Evolutionary conservation across 2,888 invertebrate species (phyloP).

Genomic region (Drosophila maculinotata): DNA sequence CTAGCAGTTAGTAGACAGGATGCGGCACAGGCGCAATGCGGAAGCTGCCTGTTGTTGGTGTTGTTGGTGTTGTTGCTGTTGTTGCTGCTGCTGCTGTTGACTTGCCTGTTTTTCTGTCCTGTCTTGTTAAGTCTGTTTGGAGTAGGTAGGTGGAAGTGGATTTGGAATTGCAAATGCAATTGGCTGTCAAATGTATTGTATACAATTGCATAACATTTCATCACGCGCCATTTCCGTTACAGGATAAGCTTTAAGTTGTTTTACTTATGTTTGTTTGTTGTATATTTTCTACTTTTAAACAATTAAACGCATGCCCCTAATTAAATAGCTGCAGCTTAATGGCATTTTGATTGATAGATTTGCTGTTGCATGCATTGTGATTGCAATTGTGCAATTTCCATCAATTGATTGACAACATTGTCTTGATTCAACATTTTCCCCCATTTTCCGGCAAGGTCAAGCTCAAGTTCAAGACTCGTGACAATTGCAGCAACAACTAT

Average conservation of each 20-base stretch:
- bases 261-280: constrained; percentile 3
- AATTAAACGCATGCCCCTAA: constrained; percentile 51
- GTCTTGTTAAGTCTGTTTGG: constrained; percentile 6
- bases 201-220: constrained; percentile 74
- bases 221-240: constrained; percentile 55
- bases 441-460: constrained; percentile 76
- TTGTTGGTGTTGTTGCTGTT: no score
- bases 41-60: constrained; percentile 48
- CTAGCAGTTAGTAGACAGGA: constrained; percentile 68
- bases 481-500: constrained; percentile 35
- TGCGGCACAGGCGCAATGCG: constrained; percentile 59
- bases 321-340: constrained; percentile 42
- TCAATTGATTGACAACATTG: constrained; percentile 30
- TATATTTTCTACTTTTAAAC: constrained; percentile 18
- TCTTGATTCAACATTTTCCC: constrained; percentile 12
- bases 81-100: constrained; percentile 1
- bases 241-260: constrained; percentile 29
- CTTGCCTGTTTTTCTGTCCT: constrained; percentile 4
- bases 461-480: constrained; percentile 78
- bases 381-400: constrained; percentile 55
- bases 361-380: constrained; percentile 37
- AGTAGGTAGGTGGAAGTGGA: constrained; percentile 56
- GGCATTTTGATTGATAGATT: constrained; percentile 54
- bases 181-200: constrained; percentile 12
- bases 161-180: constrained; percentile 41